Percentiles rank a stretch among this genome's conserved stretches.
Evolutionary conservation across 2,113 vertebrate genomes (phyloP).

Genomic region (Vulpes lagopus): DNA sequence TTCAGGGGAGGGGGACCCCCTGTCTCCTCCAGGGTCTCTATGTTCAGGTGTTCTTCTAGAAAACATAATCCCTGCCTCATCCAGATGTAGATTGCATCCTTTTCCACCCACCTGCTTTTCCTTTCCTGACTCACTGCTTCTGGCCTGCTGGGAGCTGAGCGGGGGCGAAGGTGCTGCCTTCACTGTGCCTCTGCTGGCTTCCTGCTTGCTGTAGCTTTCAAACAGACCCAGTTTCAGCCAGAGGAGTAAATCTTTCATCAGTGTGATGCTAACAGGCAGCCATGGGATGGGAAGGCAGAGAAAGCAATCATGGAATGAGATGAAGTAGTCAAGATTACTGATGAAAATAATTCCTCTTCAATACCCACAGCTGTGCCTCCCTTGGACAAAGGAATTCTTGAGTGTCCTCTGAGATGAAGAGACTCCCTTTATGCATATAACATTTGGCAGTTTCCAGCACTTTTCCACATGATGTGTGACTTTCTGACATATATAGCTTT

Average conservation of each 20-base stretch:
- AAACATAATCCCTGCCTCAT: conserved; percentile 66
- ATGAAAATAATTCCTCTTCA: conserved; percentile 57
- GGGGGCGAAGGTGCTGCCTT: not conserved
- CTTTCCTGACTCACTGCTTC: conserved; percentile 80
- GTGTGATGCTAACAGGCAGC: not conserved
- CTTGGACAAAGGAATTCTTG: conserved; percentile 26
- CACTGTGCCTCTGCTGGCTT: not conserved
- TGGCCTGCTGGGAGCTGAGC: not conserved
- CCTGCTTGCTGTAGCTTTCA: not conserved
- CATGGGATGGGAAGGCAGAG: conserved; percentile 54
- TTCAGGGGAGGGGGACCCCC: not conserved
- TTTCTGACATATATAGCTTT: not conserved
- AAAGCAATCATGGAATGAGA: conserved; percentile 54
- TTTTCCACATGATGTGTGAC: not conserved
- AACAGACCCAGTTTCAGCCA: conserved; percentile 59
- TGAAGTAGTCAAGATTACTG: conserved; percentile 71
- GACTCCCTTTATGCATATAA: not conserved
- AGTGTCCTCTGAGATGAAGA: conserved; percentile 10
- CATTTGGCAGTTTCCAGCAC: not conserved
- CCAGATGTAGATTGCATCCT: conserved; percentile 71
- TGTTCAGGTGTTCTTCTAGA: conserved; percentile 58
- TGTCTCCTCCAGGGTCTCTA: not conserved
- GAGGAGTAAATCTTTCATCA: conserved; percentile 83
- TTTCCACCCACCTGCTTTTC: conserved; percentile 67
- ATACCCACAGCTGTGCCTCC: conserved; percentile 57